These are phyloP conservation scores for Diorhabda carinulata DNA, from an alignment of 1,140 invertebrate genomes.

Conservation along the genomic window DNA sequence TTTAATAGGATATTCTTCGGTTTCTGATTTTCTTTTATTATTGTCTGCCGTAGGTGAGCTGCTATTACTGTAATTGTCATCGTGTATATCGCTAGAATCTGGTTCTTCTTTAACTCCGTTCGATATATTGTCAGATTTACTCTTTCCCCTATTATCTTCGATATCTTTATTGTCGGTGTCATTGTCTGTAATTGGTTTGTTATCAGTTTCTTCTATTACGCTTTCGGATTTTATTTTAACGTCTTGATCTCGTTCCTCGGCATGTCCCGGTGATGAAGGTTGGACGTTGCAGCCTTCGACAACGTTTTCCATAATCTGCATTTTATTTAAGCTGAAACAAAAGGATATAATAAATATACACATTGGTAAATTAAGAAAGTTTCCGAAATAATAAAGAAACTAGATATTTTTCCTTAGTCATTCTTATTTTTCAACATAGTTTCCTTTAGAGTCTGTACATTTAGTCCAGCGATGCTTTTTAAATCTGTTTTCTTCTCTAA, in stretches of 20 bases:
- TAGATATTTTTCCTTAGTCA: too few species aligned
- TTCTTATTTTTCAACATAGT: too few species aligned
- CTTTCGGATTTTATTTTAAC: slow-evolving; percentile 22
- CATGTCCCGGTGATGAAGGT: slow-evolving; percentile 45
- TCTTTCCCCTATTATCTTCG: neutral
- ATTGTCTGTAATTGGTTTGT: slow-evolving; percentile 21
- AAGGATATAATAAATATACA: slow-evolving; percentile 3
- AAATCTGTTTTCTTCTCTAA: too few species aligned
- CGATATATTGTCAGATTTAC: slow-evolving; percentile 11
- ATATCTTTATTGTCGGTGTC: slow-evolving; percentile 19
- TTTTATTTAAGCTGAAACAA: slow-evolving; percentile 48
- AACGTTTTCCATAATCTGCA: slow-evolving; percentile 48
- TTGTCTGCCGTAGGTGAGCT: slow-evolving; percentile 18
- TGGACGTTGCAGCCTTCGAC: slow-evolving; percentile 42
- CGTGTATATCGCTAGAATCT: slow-evolving; percentile 18
- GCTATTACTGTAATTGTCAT: slow-evolving; percentile 28
- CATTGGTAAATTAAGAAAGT: too few species aligned
- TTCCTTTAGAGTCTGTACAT: too few species aligned
- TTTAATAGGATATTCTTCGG: slow-evolving; percentile 47
- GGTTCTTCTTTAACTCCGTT: slow-evolving; percentile 15
- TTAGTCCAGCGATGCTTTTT: too few species aligned
- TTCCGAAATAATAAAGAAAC: too few species aligned
- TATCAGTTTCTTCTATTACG: slow-evolving; percentile 18
- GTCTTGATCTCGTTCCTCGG: slow-evolving; percentile 36
- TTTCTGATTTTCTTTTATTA: slow-evolving; percentile 37